phyloP scores from a whole-genome alignment of 2,888 invertebrate species.

The Pogonocherus hispidulus region DNA sequence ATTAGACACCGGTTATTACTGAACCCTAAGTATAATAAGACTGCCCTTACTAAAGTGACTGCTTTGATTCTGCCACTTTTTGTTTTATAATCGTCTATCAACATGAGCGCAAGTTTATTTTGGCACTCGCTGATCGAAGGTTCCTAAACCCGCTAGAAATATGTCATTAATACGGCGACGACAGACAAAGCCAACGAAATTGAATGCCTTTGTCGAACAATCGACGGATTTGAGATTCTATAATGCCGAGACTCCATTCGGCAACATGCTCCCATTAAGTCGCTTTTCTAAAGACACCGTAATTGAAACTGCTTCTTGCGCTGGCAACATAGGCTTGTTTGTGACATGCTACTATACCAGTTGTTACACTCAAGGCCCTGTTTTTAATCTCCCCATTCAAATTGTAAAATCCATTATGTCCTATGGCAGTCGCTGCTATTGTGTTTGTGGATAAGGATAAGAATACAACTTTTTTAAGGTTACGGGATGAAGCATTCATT shows the following conservation, averaged over 20 bases:
- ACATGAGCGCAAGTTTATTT: too few species aligned
- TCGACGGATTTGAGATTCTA: constrained; percentile 66
- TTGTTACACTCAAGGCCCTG: constrained; percentile 56
- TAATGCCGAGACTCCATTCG: constrained; percentile 65
- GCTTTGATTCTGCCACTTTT: too few species aligned
- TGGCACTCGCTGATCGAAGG: too few species aligned
- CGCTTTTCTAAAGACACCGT: constrained; percentile 65
- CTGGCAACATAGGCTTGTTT: constrained; percentile 51
- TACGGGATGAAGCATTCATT: constrained; percentile 33
- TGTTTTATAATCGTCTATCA: too few species aligned
- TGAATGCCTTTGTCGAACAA: constrained; percentile 60
- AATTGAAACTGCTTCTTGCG: constrained; percentile 65
- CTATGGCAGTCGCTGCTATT: constrained; percentile 47
- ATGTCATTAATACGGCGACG: constrained; percentile 51
- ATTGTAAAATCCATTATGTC: constrained; percentile 63
- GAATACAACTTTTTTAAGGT: constrained; percentile 40
- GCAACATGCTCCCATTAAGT: constrained; percentile 66
- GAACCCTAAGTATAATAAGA: too few species aligned
- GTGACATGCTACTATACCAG: constrained; percentile 52
- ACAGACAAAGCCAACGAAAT: constrained; percentile 54
- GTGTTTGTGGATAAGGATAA: constrained; percentile 46
- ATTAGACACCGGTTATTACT: too few species aligned
- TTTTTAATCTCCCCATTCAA: constrained; percentile 65
- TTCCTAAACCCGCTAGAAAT: constrained; percentile 33
- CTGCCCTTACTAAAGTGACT: too few species aligned